These are phyloP conservation scores for Anarrhichthys ocellatus DNA, from an alignment of 2,113 vertebrate genomes.

Conservation along the genomic window DNA sequence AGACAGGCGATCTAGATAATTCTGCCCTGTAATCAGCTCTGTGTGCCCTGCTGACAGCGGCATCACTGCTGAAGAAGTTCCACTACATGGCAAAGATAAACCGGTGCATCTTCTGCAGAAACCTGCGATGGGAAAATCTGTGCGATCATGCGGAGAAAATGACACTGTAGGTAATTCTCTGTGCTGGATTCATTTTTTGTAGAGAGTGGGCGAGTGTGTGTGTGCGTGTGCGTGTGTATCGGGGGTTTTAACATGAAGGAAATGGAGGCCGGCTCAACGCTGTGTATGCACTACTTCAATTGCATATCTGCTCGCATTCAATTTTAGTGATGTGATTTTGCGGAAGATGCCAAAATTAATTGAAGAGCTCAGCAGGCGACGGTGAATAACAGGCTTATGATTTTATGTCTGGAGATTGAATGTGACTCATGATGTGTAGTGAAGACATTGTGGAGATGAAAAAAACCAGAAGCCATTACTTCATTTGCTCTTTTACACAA, in stretches of 20 bases:
- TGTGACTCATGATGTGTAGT: conserved; percentile 48
- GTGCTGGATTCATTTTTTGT: conserved; percentile 40
- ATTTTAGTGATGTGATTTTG: conserved; percentile 58
- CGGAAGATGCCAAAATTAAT: conserved; percentile 62
- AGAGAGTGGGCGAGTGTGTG: background rate
- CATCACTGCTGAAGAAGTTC: conserved; percentile 56
- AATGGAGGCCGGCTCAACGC: conserved; percentile 1
- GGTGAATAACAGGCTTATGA: conserved; percentile 48
- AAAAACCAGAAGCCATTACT: conserved; percentile 21
- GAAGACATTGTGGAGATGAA: conserved; percentile 41
- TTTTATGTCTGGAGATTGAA: conserved; percentile 48
- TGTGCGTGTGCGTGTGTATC: background rate
- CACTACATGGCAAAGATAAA: conserved; percentile 67
- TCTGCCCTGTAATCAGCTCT: conserved; percentile 75
- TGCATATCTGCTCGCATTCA: conserved; percentile 51
- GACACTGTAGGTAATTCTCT: conserved; percentile 62
- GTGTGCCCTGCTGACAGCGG: conserved; percentile 69
- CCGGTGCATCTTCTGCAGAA: conserved; percentile 43
- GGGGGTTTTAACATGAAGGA: conserved; percentile 5
- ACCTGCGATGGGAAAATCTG: conserved; percentile 29
- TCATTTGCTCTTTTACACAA: background rate
- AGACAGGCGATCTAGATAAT: conserved; percentile 79
- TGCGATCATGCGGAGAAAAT: conserved; percentile 68
- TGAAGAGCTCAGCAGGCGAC: conserved; percentile 50
- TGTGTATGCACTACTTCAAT: conserved; percentile 24